Conservation (phyloP, 2,888 invertebrate genomes). For the Thecocarcelia acutangulata region DNA sequence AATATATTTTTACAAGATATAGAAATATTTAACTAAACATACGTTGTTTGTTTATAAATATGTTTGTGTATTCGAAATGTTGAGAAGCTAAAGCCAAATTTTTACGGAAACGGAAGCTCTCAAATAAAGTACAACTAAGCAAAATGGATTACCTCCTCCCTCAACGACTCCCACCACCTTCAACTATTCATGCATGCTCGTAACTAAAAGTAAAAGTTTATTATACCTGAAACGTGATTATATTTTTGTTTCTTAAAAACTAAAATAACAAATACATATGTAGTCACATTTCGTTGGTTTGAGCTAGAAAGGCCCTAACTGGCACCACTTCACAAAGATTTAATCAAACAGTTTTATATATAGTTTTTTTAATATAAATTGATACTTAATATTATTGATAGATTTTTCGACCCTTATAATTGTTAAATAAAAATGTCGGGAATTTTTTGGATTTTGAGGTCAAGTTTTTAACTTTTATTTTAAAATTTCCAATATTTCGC, state of each 20-base stretch:
- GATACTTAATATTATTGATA: too few relatives aligned
- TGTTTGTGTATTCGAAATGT: neutral
- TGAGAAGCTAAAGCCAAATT: slow-evolving; percentile 32
- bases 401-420: too few relatives aligned
- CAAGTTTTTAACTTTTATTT: too few relatives aligned
- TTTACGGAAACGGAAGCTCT: slow-evolving; percentile 57
- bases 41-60: neutral
- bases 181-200: too few relatives aligned
- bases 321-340: too few relatives aligned
- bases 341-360: too few relatives aligned
- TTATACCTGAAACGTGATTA: slow-evolving; percentile 65
- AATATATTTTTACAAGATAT: slow-evolving; percentile 24
- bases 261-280: neutral
- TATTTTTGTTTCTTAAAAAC: slow-evolving; percentile 50
- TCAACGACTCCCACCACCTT: neutral
- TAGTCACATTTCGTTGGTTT: too few relatives aligned
- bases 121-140: slow-evolving; percentile 31
- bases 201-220: slow-evolving; percentile 67
- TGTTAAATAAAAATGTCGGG: too few relatives aligned
- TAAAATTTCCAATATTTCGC: too few relatives aligned
- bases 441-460: too few relatives aligned
- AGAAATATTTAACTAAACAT: neutral
- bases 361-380: too few relatives aligned
- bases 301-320: too few relatives aligned
- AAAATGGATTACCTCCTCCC: neutral